Conservation (phyloP, 92 coral and sea anemone species). For the Plumapathes pennacea region DNA sequence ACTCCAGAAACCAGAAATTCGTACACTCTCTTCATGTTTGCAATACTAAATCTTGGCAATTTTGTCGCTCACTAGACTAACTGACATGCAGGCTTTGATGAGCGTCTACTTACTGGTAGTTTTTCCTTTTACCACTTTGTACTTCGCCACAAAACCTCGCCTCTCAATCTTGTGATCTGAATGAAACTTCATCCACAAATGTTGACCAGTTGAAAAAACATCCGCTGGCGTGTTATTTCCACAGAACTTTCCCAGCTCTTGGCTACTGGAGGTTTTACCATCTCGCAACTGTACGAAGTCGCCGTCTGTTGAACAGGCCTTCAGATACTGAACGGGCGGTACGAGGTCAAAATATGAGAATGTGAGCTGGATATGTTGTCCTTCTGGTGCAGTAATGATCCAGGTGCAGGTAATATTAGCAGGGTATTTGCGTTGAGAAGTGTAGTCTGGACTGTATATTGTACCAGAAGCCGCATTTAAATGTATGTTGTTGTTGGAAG, state of each 20-base stretch:
- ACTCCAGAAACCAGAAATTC: too few relatives aligned
- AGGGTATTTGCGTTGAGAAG: constrained; percentile 39
- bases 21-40: too few relatives aligned
- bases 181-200: constrained; percentile 22
- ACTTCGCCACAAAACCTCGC: constrained; percentile 29
- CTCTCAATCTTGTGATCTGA: constrained; percentile 22
- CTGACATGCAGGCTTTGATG: too few relatives aligned
- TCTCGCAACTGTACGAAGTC: constrained; percentile 46
- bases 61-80: too few relatives aligned
- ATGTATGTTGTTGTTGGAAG: constrained; percentile 34
- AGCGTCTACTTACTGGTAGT: constrained; percentile 4
- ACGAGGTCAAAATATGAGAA: constrained; percentile 61
- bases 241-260: constrained; percentile 40
- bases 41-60: too few relatives aligned
- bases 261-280: constrained; percentile 10
- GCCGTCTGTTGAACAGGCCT: constrained; percentile 2
- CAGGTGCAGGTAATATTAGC: constrained; percentile 57
- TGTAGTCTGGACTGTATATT: constrained; percentile 59
- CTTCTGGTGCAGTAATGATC: constrained; percentile 43
- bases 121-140: neutral
- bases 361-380: constrained; percentile 32
- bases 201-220: constrained; percentile 15
- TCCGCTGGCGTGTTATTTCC: constrained; percentile 13
- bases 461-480: constrained; percentile 46
- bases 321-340: constrained; percentile 10